Evolutionary conservation across 2,888 invertebrate genomes (phyloP).

Genomic region (Papilio demoleus): DNA sequence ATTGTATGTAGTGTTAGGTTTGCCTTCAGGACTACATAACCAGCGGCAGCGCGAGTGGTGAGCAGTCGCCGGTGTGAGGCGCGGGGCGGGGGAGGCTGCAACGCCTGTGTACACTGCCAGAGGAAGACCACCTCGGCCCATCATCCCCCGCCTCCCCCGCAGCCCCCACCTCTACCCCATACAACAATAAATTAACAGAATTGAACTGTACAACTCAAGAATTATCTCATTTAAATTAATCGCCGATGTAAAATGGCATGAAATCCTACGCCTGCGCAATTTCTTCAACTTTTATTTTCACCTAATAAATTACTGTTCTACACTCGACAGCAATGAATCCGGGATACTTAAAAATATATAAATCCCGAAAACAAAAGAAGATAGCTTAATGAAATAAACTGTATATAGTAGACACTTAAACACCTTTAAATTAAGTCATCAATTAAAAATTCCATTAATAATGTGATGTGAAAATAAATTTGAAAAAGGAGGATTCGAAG

Average conservation of each 20-base stretch:
- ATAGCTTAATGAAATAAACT: too few relatives aligned
- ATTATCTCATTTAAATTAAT: not conserved
- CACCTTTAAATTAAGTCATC: too few relatives aligned
- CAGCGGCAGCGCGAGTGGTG: conserved; percentile 77
- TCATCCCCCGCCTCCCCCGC: conserved; percentile 67
- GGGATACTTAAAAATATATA: too few relatives aligned
- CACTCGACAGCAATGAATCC: too few relatives aligned
- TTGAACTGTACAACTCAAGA: conserved; percentile 4
- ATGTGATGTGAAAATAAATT: too few relatives aligned
- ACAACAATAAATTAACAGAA: conserved; percentile 42
- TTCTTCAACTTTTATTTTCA: not conserved
- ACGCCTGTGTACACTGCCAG: conserved; percentile 76
- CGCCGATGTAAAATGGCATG: not conserved
- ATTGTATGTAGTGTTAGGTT: conserved; percentile 26
- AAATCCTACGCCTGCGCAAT: not conserved
- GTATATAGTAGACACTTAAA: too few relatives aligned
- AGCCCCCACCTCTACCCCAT: conserved; percentile 43
- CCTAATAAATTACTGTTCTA: not conserved
- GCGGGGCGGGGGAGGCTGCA: conserved; percentile 79
- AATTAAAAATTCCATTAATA: too few relatives aligned
- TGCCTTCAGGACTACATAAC: conserved; percentile 74
- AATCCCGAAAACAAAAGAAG: too few relatives aligned
- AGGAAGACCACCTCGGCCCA: conserved; percentile 67
- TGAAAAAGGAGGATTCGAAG: too few relatives aligned
- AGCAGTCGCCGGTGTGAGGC: conserved; percentile 80